Base-by-base conservation (phyloP, 2,113 vertebrate genomes). In the Rhizomys pruinosus region DNA sequence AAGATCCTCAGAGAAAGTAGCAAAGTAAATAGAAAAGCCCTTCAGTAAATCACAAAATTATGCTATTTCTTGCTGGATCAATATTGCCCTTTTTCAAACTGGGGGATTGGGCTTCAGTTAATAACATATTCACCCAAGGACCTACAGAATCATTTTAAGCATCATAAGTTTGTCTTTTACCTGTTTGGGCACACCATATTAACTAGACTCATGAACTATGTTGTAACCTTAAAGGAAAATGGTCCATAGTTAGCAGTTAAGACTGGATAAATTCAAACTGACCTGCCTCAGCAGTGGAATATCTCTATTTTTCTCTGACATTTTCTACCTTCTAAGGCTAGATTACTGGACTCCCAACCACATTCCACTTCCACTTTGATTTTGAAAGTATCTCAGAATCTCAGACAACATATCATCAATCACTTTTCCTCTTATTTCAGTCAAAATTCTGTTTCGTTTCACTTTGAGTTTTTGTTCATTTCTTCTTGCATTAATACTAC, bases 21-120 rank as follows among this genome's bases (percentile, higher is more conserved):
- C 68, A 94, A 91, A 97, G 81, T 80, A 90, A 95, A 94, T 77
- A 59, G 87, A 92, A 84, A 89, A 79, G 22, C 23, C 76, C 73
- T 94, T 90, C 39, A 92, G 63, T 84, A 97, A 84, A 96, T 97
- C 94, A 95, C 91, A 95, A 94, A 93, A 95, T 94, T 95, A 84
- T 19, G 11, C 61, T 93, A 44, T 93, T 96, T 68, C 81, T 95
- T 96, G 84, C 72, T 95, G 74, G 20, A 94, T 97, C 74, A 95
- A 87, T 96, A 96, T 77, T 91, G 29, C 19, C 64, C 81, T 91
- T 89, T 87, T 95, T 66, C 29, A 96, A 93, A 66, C 0, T 23
- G 68, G 96, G 17, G 47, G 15, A 12, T 89, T 93, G 72, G 37
- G 39, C 64, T 89, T 29, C 17, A 95, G 76, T 80, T 64, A 95